phyloP scores from a whole-genome alignment of 2,113 vertebrate genomes.

The Antennarius striatus region DNA sequence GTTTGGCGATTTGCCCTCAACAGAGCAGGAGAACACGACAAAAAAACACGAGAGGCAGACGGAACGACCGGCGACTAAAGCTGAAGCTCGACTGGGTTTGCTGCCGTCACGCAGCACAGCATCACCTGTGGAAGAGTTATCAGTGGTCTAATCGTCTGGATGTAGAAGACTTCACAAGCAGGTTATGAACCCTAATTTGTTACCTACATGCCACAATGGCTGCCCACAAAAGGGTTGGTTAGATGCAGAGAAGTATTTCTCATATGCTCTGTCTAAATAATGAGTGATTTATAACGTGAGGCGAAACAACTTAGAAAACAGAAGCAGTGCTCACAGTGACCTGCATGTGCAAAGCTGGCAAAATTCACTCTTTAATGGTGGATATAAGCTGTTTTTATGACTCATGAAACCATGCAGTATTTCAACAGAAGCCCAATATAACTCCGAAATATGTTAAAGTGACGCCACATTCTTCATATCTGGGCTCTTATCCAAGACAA shows the following conservation, averaged over 20 bases:
- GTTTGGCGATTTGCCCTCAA: constrained; percentile 18
- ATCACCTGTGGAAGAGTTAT: neutral
- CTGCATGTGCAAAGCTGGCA: no score
- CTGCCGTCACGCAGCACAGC: neutral
- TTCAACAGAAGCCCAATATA: neutral
- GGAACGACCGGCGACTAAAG: constrained; percentile 9
- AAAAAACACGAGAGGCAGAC: neutral
- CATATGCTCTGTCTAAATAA: no score
- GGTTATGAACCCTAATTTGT: no score
- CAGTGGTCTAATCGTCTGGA: no score
- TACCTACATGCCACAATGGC: no score
- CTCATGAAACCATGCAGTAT: neutral
- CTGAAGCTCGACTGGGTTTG: neutral
- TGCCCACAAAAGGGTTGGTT: no score
- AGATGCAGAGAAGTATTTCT: no score
- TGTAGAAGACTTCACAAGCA: no score
- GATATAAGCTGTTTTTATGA: neutral
- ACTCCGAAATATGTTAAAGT: neutral
- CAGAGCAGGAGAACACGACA: constrained; percentile 1
- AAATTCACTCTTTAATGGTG: neutral
- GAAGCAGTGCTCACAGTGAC: no score
- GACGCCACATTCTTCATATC: neutral
- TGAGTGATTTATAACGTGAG: no score
- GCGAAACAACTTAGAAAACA: no score
- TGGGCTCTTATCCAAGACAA: neutral